Percentiles rank a stretch among this genome's conserved stretches.
Conservation (phyloP, 1,140 invertebrate species). For the Bicyclus anynana region DNA sequence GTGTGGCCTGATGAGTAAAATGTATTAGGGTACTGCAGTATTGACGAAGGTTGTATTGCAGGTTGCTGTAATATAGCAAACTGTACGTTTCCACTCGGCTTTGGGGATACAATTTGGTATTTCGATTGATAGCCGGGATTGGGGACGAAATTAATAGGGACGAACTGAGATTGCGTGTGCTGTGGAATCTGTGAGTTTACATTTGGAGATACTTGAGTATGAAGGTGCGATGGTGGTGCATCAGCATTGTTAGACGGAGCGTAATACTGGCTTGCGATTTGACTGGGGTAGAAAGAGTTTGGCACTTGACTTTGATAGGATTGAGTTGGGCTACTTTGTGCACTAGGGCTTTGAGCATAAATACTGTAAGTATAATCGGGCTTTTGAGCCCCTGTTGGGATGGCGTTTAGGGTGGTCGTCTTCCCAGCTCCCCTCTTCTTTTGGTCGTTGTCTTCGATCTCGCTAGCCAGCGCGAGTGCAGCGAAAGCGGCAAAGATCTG, state of each 20-base stretch:
- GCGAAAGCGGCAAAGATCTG: constrained; percentile 58
- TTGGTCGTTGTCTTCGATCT: constrained; percentile 58
- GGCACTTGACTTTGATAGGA: constrained; percentile 49
- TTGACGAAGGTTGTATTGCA: constrained; percentile 31
- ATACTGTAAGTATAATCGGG: constrained; percentile 64
- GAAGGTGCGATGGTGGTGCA: constrained; percentile 23
- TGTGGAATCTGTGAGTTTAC: constrained; percentile 15
- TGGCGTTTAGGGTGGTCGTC: constrained; percentile 48
- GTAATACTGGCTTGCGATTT: constrained; percentile 50
- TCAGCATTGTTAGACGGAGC: constrained; percentile 32
- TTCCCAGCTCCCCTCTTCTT: constrained; percentile 65
- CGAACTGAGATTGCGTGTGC: constrained; percentile 49
- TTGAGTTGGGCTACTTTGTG: constrained; percentile 34
- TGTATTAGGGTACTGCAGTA: constrained; percentile 45
- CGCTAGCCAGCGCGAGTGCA: constrained; percentile 43
- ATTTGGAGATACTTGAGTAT: constrained; percentile 34
- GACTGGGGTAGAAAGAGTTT: constrained; percentile 64
- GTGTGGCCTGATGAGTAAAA: constrained; percentile 39
- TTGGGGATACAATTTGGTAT: constrained; percentile 55
- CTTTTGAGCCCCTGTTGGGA: constrained; percentile 59
- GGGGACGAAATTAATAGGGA: constrained; percentile 60
- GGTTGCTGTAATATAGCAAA: constrained; percentile 52
- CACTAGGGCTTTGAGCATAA: constrained; percentile 47
- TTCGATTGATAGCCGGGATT: constrained; percentile 62
- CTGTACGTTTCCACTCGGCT: constrained; percentile 51